Percentiles rank a stretch among this genome's conserved stretches.
These are phyloP conservation scores for Lysiphlebus fabarum DNA, from an alignment of 1,140 invertebrate species.

Conservation along the genomic window DNA sequence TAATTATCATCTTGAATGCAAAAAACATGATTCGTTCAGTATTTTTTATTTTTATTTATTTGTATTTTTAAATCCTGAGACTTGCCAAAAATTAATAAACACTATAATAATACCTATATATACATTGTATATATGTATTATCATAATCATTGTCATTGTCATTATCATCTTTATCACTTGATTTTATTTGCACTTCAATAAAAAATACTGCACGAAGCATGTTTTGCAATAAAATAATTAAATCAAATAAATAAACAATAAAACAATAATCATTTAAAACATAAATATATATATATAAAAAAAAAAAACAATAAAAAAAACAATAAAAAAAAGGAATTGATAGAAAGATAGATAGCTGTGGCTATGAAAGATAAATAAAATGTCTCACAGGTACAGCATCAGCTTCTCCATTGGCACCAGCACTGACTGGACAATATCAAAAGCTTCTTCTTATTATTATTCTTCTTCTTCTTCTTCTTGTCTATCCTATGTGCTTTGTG, in stretches of 20 bases:
- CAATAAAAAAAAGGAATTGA: not conserved
- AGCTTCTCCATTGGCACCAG: slow-evolving; percentile 47
- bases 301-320: not conserved
- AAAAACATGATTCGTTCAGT: too few species aligned
- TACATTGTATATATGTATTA: too few species aligned
- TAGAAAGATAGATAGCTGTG: not conserved
- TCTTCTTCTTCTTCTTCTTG: slow-evolving; percentile 51
- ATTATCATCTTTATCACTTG: too few species aligned
- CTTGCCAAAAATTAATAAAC: too few species aligned
- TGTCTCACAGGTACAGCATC: slow-evolving; percentile 54
- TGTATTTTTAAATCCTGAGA: too few species aligned
- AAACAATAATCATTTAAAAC: not conserved
- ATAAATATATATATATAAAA: not conserved
- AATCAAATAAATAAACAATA: not conserved
- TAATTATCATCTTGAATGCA: too few species aligned
- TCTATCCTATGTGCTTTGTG: slow-evolving; percentile 55
- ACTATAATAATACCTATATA: too few species aligned
- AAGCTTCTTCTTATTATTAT: slow-evolving; percentile 59
- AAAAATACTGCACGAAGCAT: slow-evolving; percentile 39
- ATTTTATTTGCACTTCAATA: too few species aligned
- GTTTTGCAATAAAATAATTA: slow-evolving; percentile 27
- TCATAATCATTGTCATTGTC: too few species aligned
- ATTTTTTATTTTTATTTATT: too few species aligned
- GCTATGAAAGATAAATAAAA: slow-evolving; percentile 31
- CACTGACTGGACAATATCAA: slow-evolving; percentile 51